Percentiles rank a stretch among this genome's conserved stretches.
Evolutionary conservation across 2,797 vertebrate species (phyloP).

Genomic region (Alectoris magna): DNA sequence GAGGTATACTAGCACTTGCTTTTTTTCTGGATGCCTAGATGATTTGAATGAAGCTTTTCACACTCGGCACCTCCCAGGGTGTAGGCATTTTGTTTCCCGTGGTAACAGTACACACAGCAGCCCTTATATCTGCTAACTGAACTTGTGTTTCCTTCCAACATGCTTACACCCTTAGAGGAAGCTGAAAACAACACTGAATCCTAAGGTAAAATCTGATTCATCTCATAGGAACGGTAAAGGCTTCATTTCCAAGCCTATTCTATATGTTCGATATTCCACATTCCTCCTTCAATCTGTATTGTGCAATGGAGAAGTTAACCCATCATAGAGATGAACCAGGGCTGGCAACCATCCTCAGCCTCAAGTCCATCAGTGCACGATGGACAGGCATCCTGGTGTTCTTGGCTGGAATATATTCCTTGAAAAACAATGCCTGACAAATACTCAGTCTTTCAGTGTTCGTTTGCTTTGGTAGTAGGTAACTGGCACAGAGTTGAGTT

Average conservation of each 20-base stretch:
- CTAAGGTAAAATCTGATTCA: neutral
- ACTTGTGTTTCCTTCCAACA: neutral
- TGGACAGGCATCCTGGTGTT: neutral
- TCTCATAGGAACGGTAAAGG: neutral
- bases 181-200: neutral
- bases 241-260: neutral
- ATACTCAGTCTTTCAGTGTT: neutral
- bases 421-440: neutral
- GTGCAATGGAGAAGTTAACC: conserved; percentile 15
- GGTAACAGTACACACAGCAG: neutral
- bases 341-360: conserved; percentile 13
- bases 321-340: neutral
- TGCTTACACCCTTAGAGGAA: neutral
- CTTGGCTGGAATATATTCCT: conserved; percentile 11
- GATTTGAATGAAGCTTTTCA: neutral
- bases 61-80: neutral
- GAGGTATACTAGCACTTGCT: neutral
- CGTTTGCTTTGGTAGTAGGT: neutral
- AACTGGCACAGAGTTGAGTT: neutral
- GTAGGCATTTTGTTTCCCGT: neutral
- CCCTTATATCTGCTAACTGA: neutral
- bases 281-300: neutral
- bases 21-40: neutral
- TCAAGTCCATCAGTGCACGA: conserved; percentile 9
- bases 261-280: neutral